These are phyloP conservation scores for Vanessa atalanta DNA, from an alignment of 1,140 invertebrate genomes.

Conservation along the genomic window DNA sequence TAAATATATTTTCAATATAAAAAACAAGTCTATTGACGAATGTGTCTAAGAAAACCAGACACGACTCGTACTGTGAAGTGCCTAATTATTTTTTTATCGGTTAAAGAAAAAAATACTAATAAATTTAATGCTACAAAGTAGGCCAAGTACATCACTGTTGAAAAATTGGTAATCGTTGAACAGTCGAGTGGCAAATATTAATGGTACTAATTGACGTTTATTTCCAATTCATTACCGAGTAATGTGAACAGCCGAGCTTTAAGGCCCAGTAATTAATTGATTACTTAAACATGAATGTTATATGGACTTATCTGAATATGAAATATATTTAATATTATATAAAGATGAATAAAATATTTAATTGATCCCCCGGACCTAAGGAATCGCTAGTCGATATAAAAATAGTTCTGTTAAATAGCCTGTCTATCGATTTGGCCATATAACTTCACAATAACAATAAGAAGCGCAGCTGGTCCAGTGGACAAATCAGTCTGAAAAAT, in stretches of 20 bases:
- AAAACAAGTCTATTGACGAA: too few relatives aligned
- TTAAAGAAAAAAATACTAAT: background rate
- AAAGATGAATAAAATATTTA: too few relatives aligned
- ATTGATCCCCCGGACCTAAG: background rate
- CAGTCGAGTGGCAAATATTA: constrained; percentile 20
- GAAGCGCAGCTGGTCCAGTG: too few relatives aligned
- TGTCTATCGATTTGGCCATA: too few relatives aligned
- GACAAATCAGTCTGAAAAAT: too few relatives aligned
- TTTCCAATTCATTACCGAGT: constrained; percentile 36
- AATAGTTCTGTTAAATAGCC: too few relatives aligned
- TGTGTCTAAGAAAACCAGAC: background rate
- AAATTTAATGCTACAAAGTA: constrained; percentile 6
- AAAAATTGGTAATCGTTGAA: constrained; percentile 27
- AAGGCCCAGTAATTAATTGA: constrained; percentile 11
- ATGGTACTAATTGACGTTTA: constrained; percentile 29
- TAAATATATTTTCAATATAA: too few relatives aligned
- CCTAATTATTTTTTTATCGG: background rate
- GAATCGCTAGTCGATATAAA: too few relatives aligned
- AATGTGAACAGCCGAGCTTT: constrained; percentile 1
- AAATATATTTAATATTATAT: background rate
- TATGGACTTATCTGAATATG: background rate
- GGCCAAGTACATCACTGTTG: background rate
- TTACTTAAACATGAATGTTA: background rate
- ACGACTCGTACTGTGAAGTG: background rate
- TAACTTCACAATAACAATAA: too few relatives aligned